These are phyloP conservation scores for Synanthedon formicaeformis DNA, from an alignment of 2,888 invertebrate genomes.

Conservation along the genomic window DNA sequence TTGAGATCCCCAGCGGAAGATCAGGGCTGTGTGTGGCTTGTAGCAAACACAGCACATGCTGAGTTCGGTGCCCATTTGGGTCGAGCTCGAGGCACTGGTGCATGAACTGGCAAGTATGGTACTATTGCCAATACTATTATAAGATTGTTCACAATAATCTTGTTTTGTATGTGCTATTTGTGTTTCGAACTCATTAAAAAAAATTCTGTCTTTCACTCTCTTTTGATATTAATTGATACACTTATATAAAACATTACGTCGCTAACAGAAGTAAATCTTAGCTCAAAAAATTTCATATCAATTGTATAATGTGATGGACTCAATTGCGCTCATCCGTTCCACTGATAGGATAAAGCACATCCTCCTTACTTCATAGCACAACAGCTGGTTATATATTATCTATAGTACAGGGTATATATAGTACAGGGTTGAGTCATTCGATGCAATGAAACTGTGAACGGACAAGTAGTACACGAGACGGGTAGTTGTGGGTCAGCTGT, in stretches of 20 bases:
- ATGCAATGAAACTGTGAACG: conserved; percentile 8
- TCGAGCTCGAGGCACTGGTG: too few relatives aligned
- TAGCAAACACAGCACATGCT: too few relatives aligned
- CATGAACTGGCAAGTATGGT: too few relatives aligned
- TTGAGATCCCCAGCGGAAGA: too few relatives aligned
- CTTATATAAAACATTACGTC: not conserved
- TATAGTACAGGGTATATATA: not conserved
- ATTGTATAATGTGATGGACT: conserved; percentile 21
- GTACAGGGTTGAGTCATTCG: conserved; percentile 1
- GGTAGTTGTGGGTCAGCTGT: conserved; percentile 14
- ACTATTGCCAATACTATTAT: too few relatives aligned
- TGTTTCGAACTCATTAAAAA: too few relatives aligned
- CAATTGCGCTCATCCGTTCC: conserved; percentile 28
- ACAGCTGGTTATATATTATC: conserved; percentile 1
- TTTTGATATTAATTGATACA: not conserved
- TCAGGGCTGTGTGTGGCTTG: too few relatives aligned
- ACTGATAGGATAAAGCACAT: conserved; percentile 15
- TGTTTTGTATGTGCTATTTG: too few relatives aligned
- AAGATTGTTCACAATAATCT: too few relatives aligned
- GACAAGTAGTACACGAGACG: conserved; percentile 10
- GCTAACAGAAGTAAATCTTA: not conserved
- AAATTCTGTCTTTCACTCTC: not conserved
- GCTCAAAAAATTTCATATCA: not conserved
- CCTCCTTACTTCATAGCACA: conserved; percentile 19
- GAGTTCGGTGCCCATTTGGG: too few relatives aligned